A percentile compares a stretch with the other conserved stretches of the same genome.
These are phyloP conservation scores for Apodemus speciosus DNA, from an alignment of 2,113 vertebrate genomes.

Conservation along the genomic window DNA sequence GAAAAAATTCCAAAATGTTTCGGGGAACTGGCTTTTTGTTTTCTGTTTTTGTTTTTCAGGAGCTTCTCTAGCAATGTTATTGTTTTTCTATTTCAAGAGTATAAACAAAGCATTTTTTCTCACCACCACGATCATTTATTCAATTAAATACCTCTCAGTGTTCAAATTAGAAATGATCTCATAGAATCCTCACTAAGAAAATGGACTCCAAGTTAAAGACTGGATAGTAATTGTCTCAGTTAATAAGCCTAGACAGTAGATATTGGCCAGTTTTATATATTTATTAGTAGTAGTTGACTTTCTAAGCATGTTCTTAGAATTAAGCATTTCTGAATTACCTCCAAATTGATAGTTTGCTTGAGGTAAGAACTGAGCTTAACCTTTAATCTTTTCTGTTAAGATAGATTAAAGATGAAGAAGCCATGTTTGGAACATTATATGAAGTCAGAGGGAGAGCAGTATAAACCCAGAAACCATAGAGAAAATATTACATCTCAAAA, in stretches of 20 bases:
- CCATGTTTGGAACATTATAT: neutral
- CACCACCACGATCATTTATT: neutral
- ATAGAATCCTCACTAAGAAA: conserved; percentile 10
- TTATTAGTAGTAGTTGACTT: neutral
- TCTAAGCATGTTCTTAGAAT: neutral
- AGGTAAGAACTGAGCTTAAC: conserved; percentile 11
- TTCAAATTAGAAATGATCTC: conserved; percentile 24
- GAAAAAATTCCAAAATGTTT: conserved; percentile 34
- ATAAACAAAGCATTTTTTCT: neutral
- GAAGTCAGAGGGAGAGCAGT: neutral
- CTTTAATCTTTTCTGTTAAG: neutral
- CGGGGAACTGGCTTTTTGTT: neutral
- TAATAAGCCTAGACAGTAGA: neutral
- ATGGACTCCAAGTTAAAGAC: conserved; percentile 21
- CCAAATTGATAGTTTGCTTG: neutral
- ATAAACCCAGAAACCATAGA: neutral
- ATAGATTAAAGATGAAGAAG: conserved; percentile 2
- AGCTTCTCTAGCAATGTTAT: neutral
- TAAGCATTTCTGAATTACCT: neutral
- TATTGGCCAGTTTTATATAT: neutral
- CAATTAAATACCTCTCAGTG: neutral
- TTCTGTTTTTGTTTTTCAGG: neutral
- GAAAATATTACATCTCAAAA: neutral
- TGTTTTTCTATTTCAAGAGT: neutral
- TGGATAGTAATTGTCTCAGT: neutral